Conservation (phyloP, 1,140 invertebrate genomes). For the Schlechtendalia chinensis region DNA sequence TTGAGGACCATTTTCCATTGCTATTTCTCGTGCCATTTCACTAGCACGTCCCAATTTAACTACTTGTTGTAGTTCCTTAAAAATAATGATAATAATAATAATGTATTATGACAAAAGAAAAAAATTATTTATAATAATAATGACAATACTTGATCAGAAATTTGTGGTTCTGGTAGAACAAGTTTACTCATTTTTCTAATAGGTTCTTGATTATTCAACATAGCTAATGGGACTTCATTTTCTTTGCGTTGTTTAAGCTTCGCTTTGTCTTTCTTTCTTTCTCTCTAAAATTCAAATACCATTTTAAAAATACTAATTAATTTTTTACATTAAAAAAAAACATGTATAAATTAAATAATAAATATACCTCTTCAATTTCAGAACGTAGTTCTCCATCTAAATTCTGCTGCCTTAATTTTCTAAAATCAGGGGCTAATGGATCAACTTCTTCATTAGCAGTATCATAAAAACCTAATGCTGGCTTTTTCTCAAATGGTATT, state of each 20-base stretch:
- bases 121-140: background rate
- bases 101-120: too few species aligned
- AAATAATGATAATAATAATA: slow-evolving; percentile 58
- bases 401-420: slow-evolving; percentile 84
- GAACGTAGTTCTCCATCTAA: slow-evolving; percentile 86
- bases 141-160: slow-evolving; percentile 70
- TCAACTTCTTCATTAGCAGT: slow-evolving; percentile 85
- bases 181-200: slow-evolving; percentile 92
- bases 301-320: background rate
- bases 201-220: slow-evolving; percentile 87
- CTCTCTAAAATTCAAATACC: slow-evolving; percentile 58
- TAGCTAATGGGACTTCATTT: slow-evolving; percentile 90
- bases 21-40: slow-evolving; percentile 84
- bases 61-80: slow-evolving; percentile 72
- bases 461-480: slow-evolving; percentile 89
- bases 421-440: slow-evolving; percentile 85
- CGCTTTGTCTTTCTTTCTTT: slow-evolving; percentile 85
- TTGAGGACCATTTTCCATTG: slow-evolving; percentile 76
- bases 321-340: too few species aligned
- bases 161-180: slow-evolving; percentile 93
- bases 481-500: slow-evolving; percentile 95
- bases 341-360: background rate
- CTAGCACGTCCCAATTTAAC: slow-evolving; percentile 95
- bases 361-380: slow-evolving; percentile 80
- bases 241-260: slow-evolving; percentile 94